A percentile compares a stretch with the other conserved stretches of the same genome.
Evolutionary conservation across 2,113 vertebrate genomes (phyloP).

Genomic region (Oreocharis arfaki): DNA sequence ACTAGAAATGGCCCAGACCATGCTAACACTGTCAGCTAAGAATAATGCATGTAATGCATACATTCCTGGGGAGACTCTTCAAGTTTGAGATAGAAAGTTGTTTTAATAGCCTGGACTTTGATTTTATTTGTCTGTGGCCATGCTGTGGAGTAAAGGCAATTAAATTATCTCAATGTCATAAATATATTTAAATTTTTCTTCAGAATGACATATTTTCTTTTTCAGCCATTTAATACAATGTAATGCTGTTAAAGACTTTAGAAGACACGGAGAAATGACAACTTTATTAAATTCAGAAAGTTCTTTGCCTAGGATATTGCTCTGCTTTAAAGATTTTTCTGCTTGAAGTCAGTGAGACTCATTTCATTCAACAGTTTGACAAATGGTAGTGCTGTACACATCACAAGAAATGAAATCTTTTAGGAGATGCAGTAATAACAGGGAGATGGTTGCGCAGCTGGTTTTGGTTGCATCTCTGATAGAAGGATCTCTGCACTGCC

Average conservation of each 20-base stretch:
- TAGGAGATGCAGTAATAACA: background rate
- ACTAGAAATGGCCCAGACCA: background rate
- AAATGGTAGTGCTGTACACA: background rate
- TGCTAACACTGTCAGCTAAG: background rate
- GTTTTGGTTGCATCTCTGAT: background rate
- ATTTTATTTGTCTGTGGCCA: background rate
- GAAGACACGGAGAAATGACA: background rate
- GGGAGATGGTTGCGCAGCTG: background rate
- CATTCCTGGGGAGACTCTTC: background rate
- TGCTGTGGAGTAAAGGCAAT: background rate
- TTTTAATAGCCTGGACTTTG: background rate
- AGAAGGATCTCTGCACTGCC: background rate
- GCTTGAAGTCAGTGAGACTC: background rate
- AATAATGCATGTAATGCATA: background rate
- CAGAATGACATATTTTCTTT: background rate
- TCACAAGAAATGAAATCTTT: background rate
- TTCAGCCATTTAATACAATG: background rate
- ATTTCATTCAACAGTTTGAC: background rate
- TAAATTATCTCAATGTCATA: background rate
- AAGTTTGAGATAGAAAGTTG: background rate
- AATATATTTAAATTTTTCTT: background rate
- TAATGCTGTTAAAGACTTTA: background rate
- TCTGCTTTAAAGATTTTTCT: background rate
- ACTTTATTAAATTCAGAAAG: background rate
- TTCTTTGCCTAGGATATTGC: background rate